phyloP scores from a whole-genome alignment of 2,888 invertebrate genomes.

The Cerceris rybyensis region DNA sequence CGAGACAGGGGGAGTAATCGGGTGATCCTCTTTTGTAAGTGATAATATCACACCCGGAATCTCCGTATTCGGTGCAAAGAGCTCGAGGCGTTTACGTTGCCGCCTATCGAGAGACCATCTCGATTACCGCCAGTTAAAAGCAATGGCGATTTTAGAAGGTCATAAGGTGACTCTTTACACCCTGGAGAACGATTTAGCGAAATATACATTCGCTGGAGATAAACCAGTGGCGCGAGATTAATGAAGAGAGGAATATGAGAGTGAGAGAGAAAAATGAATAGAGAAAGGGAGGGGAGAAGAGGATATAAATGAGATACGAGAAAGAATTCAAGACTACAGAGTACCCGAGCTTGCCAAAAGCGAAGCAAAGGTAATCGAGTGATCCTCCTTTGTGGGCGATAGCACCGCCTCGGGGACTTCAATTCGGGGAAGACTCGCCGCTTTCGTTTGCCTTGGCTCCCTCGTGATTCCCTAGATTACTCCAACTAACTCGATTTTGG shows the following conservation, averaged over 20 bases:
- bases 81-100: conserved; percentile 40
- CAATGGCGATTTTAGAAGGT: no score
- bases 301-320: no score
- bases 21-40: conserved; percentile 60
- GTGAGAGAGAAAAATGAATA: no score
- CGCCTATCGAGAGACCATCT: conserved; percentile 36
- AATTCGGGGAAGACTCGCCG: conserved; percentile 34
- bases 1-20: conserved; percentile 57
- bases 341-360: no score
- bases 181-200: no score
- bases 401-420: conserved; percentile 40
- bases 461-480: conserved; percentile 41
- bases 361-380: conserved; percentile 25
- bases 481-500: conserved; percentile 52
- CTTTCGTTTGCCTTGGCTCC: conserved; percentile 52
- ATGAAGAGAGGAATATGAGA: not conserved
- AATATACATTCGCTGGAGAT: no score
- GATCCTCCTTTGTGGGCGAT: conserved; percentile 59
- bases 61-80: conserved; percentile 31
- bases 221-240: conserved; percentile 30
- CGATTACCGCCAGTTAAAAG: conserved; percentile 22
- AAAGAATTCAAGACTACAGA: no score
- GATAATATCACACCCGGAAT: conserved; percentile 43
- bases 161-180: no score
- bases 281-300: not conserved